Evolutionary conservation across 2,888 invertebrate species (phyloP), one percentile per base, ranked within the genome.

Genomic region (Lypha dubia): DNA sequence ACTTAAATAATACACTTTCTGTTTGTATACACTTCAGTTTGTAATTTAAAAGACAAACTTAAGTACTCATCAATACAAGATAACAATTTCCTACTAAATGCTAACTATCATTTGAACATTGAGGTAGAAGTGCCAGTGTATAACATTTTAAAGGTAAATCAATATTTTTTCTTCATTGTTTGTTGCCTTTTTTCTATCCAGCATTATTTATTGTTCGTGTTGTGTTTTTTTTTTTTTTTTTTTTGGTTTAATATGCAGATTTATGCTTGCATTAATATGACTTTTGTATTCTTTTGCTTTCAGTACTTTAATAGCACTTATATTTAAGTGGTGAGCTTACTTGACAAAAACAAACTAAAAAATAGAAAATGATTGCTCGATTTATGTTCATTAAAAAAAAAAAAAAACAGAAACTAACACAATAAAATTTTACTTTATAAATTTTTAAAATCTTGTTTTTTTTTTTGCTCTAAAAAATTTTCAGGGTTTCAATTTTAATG

Each of bases 191-290:
- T 13, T 9, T 11, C 35, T 38, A 9, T 8, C 3, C 15, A 15
- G 28, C 13, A 22, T n/a, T 44, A 32, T 35, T 35, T 60, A 13
- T 49, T 32, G 32, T 35, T 58, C 17, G 9, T 49, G 15, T 46
- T 35, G 3, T n/a, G n/a, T n/a, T n/a, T n/a, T n/a, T n/a, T n/a
- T n/a, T n/a, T n/a, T n/a, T n/a, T n/a, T n/a, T n/a, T 51, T 38
- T 24, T 74, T n/a, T 51, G 35, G 32, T 62, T 79, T 53, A 79
- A 63, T 79, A 76, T 82, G 56, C 70, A 82, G 58, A 82, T 82
- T 76, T 82, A 76, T 76, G 81, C 68, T 71, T 58, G 49, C 58
- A 82, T 76, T 76, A 63, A 76, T 82, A 70, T 82, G 75, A 70
- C 63, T 70, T 81, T 77, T 77, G 41, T 63, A 5, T 49, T 62